phyloP scores from a whole-genome alignment of 2,113 vertebrate genomes.

The Anseranas semipalmata region DNA sequence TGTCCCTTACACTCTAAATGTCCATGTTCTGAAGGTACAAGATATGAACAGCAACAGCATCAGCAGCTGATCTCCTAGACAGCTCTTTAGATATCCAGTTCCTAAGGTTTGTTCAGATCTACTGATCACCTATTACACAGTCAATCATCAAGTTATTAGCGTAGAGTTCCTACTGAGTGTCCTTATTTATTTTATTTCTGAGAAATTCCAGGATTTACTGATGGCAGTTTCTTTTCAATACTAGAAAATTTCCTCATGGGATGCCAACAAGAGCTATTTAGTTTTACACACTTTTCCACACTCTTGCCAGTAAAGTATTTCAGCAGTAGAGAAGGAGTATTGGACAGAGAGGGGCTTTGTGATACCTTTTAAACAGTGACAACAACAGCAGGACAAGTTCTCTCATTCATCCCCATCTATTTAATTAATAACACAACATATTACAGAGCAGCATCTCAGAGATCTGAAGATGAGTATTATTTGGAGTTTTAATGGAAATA shows the following conservation, averaged over 20 bases:
- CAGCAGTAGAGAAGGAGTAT: not conserved
- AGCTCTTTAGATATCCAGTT: not conserved
- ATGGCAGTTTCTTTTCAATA: not conserved
- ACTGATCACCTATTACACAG: not conserved
- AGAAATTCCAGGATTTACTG: not conserved
- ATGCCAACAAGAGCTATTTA: not conserved
- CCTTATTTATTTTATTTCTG: not conserved
- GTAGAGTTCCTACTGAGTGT: not conserved
- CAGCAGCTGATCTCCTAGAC: not conserved
- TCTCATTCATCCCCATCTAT: not conserved
- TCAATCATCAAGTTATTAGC: not conserved
- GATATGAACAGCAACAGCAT: not conserved
- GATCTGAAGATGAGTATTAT: not conserved
- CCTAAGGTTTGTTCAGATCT: not conserved
- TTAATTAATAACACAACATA: not conserved
- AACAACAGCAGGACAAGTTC: not conserved
- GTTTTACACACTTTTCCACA: not conserved
- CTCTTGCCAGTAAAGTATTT: not conserved
- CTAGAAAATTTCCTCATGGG: not conserved
- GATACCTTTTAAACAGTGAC: not conserved
- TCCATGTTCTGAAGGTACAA: not conserved
- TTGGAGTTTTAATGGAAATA: not conserved
- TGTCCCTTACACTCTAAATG: not conserved
- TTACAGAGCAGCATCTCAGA: not conserved
- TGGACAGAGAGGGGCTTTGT: not conserved